A percentile compares a stretch with the other conserved stretches of the same genome.
Evolutionary conservation across 2,113 vertebrate species (phyloP).

Genomic region (Mionectes macconnelli): DNA sequence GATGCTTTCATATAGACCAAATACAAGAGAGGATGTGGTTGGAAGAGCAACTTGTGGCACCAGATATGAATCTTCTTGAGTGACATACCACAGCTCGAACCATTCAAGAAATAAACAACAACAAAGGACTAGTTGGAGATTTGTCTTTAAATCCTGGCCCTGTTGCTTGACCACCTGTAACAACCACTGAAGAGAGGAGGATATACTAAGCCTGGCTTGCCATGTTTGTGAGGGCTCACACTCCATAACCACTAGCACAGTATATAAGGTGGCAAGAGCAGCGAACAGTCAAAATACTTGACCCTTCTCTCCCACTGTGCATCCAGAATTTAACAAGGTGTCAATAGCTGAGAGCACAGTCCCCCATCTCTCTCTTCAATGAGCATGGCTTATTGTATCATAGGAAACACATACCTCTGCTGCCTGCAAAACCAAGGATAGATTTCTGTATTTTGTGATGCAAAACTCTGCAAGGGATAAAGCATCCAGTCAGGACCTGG

Average conservation of each 20-base stretch:
- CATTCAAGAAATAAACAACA: neutral
- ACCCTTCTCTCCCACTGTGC: neutral
- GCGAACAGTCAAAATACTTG: neutral
- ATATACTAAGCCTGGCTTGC: neutral
- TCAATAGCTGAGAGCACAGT: neutral
- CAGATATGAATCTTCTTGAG: neutral
- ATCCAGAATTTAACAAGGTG: neutral
- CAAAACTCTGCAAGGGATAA: neutral
- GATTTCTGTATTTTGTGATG: neutral
- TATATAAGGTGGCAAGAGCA: neutral
- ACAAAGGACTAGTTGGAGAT: neutral
- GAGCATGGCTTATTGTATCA: neutral
- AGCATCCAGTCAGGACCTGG: neutral
- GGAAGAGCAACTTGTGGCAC: neutral
- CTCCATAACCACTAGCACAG: neutral
- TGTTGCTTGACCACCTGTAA: neutral
- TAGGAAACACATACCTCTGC: rapidly evolving
- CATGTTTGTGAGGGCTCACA: neutral
- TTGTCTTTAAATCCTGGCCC: neutral
- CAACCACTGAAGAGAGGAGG: neutral
- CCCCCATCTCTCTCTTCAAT: neutral
- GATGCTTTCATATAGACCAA: neutral
- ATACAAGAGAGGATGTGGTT: neutral
- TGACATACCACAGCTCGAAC: neutral
- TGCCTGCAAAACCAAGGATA: neutral